These are phyloP conservation scores for Zaprionus africanus DNA, from an alignment of 1,140 invertebrate genomes.

Conservation along the genomic window DNA sequence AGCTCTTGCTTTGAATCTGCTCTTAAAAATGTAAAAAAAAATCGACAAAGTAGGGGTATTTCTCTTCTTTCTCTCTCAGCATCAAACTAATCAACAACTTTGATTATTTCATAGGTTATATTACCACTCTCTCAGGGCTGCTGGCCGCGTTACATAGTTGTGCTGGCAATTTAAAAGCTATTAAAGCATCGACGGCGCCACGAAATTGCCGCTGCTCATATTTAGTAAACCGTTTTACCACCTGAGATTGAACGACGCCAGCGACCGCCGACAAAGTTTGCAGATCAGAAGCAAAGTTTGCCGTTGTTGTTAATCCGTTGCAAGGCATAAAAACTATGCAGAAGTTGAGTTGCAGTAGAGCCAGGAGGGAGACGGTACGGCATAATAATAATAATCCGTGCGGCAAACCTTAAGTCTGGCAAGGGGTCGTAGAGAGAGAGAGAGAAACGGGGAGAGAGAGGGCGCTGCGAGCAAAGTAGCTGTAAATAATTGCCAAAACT, in stretches of 20 bases:
- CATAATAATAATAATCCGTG: slow-evolving; percentile 78
- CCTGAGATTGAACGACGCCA: slow-evolving; percentile 52
- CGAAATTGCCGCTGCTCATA: slow-evolving; percentile 60
- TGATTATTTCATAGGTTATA: slow-evolving; percentile 2
- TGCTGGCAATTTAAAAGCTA: slow-evolving; percentile 55
- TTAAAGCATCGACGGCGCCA: slow-evolving; percentile 58
- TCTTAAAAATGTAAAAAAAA: too few relatives aligned
- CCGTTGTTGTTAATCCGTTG: slow-evolving; percentile 80
- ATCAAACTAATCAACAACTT: slow-evolving; percentile 1
- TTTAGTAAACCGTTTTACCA: slow-evolving; percentile 70
- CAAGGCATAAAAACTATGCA: slow-evolving; percentile 80
- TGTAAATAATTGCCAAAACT: slow-evolving; percentile 83
- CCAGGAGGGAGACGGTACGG: slow-evolving; percentile 27
- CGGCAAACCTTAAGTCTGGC: slow-evolving; percentile 67
- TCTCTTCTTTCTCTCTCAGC: neutral
- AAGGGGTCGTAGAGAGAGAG: neutral
- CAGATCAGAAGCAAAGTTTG: slow-evolving; percentile 78
- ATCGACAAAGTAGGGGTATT: too few relatives aligned
- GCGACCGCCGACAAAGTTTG: slow-evolving; percentile 67
- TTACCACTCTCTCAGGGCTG: neutral
- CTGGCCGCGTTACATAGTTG: slow-evolving; percentile 6
- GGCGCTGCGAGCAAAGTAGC: slow-evolving; percentile 62
- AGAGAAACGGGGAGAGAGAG: neutral
- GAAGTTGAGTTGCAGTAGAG: slow-evolving; percentile 52
- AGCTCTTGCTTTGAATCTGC: too few relatives aligned